Conservation (phyloP, 2,113 vertebrate species). For the Toxotes chatareus region DNA sequence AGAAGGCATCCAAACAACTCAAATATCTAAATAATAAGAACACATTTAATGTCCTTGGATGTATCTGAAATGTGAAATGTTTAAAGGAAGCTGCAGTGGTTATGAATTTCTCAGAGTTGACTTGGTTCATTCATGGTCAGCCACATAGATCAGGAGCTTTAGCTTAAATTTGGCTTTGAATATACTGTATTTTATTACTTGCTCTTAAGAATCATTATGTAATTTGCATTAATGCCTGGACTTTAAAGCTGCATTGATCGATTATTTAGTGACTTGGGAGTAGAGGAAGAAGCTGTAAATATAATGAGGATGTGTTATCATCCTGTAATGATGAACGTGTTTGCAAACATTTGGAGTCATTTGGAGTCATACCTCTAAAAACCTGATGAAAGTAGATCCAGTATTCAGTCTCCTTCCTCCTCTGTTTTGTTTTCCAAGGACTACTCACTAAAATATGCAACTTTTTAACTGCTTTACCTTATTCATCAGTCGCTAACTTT, state of each 20-base stretch:
- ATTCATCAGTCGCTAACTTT: background rate
- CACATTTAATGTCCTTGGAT: background rate
- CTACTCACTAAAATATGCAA: background rate
- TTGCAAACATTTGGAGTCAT: background rate
- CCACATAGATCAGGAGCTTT: background rate
- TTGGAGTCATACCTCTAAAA: background rate
- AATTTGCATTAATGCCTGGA: background rate
- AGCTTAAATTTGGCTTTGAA: background rate
- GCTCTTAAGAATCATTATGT: background rate
- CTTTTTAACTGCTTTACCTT: too few species aligned
- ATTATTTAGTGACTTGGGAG: background rate
- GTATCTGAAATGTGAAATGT: background rate
- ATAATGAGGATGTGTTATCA: background rate
- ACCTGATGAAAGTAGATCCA: background rate
- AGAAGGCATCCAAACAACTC: background rate
- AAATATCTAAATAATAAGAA: background rate
- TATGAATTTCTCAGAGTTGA: slow-evolving; percentile 5
- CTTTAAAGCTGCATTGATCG: background rate
- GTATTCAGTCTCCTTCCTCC: too few species aligned
- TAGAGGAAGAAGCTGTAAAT: background rate
- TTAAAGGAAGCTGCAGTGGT: background rate
- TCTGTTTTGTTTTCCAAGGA: background rate
- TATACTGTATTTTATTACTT: background rate
- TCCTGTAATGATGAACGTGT: background rate
- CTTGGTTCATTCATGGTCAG: slow-evolving; percentile 6